Evolutionary conservation across 1,140 invertebrate species (phyloP).

Genomic region (Pseudoatta argentina): DNA sequence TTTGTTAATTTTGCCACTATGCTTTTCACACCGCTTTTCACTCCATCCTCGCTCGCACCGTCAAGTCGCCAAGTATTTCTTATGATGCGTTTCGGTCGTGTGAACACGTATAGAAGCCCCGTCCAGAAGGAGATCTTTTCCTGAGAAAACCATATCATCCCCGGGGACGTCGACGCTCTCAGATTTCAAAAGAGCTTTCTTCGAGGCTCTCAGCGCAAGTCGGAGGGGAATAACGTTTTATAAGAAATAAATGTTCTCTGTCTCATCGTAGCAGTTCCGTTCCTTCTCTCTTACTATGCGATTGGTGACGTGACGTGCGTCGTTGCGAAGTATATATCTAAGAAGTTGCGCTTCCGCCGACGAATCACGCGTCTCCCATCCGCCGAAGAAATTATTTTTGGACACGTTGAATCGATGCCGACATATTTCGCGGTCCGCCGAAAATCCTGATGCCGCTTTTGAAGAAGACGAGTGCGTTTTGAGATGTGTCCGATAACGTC

Average conservation of each 20-base stretch:
- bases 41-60: background rate
- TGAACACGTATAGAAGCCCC: conserved; percentile 1
- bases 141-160: conserved; percentile 50
- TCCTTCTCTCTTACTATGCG: background rate
- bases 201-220: conserved; percentile 42
- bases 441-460: conserved; percentile 43
- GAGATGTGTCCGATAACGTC: conserved; percentile 49
- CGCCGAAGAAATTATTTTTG: conserved; percentile 50
- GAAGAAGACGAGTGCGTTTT: conserved; percentile 32
- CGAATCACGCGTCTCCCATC: conserved; percentile 1
- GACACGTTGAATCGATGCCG: conserved; percentile 56
- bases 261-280: background rate
- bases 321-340: background rate
- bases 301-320: conserved; percentile 21
- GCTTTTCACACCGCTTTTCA: background rate
- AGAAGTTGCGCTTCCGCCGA: conserved; percentile 27
- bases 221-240: conserved; percentile 31
- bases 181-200: conserved; percentile 62
- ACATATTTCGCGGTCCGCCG: conserved; percentile 53
- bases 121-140: conserved; percentile 15
- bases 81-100: conserved; percentile 13
- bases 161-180: conserved; percentile 29
- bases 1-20: conserved; percentile 6
- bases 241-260: conserved; percentile 42
- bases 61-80: conserved; percentile 21